Percentiles rank a stretch among this genome's conserved stretches.
Conservation (phyloP, 2,888 invertebrate species). For the Carabus problematicus region DNA sequence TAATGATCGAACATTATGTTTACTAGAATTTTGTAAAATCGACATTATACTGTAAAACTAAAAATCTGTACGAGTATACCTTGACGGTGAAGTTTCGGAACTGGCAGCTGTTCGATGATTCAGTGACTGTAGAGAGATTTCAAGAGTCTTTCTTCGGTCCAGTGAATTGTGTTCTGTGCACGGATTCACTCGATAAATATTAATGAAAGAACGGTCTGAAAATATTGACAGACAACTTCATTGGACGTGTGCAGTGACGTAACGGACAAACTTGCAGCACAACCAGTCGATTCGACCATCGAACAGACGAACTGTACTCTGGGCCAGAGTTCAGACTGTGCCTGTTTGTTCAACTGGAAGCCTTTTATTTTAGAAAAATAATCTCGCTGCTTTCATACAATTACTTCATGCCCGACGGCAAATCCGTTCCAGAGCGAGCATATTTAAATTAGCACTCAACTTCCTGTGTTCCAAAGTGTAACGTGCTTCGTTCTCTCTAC, state of each 20-base stretch:
- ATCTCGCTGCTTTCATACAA: conserved; percentile 34
- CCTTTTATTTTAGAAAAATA: conserved; percentile 31
- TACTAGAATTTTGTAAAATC: too few relatives aligned
- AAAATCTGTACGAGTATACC: too few relatives aligned
- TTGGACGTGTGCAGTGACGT: conserved; percentile 9
- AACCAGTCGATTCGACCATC: not conserved
- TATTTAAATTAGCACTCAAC: too few relatives aligned
- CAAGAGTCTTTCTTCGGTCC: too few relatives aligned
- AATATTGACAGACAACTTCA: conserved; percentile 37
- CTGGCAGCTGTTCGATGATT: too few relatives aligned
- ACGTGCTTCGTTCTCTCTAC: too few relatives aligned
- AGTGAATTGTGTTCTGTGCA: not conserved
- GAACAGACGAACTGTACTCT: not conserved
- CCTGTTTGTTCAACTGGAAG: conserved; percentile 21
- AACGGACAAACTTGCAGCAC: not conserved
- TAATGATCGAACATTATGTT: too few relatives aligned
- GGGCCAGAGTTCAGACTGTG: not conserved
- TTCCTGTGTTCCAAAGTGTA: too few relatives aligned
- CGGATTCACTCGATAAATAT: conserved; percentile 35
- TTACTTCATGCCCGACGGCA: conserved; percentile 22
- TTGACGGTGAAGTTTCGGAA: too few relatives aligned
- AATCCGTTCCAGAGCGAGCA: too few relatives aligned
- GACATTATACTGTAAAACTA: too few relatives aligned
- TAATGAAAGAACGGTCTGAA: conserved; percentile 30
- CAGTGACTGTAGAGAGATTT: too few relatives aligned